Evolutionary conservation across 2,888 invertebrate genomes (phyloP), one percentile per base, ranked within the genome.

Genomic region (Torymus auratus): DNA sequence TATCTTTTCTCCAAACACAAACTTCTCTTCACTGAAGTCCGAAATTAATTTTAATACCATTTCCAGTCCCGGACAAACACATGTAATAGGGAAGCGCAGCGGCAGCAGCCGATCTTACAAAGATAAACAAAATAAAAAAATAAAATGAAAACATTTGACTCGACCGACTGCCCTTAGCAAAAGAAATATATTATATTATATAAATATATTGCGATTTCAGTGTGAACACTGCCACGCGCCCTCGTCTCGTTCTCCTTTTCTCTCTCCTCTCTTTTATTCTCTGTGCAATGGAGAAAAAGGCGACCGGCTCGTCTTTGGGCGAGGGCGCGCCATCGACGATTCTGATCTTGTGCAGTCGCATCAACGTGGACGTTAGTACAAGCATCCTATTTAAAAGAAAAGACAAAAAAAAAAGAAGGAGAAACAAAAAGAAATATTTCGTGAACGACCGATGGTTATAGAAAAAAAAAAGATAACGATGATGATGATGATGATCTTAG

Each of bases 221-320:
- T 82, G 82, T 80, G 41, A 82, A 82, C 82, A 82, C 82, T 82
- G 82, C 82, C 82, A 82, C 53, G 78, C 65, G 72, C 65, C 65
- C 78, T 71, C 68, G 80, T 70, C 53, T 41, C 41, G 41, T 41
- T 41, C 41, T 41, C 41, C 41, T 7, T 41, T 41, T 41, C 5
- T 41, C 41, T 41, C 41, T 41, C 41, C 7, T 10, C 7, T 41
- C 41, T 41, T 10, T 41, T 1, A 41, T 41, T 41, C 41, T 41
- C 41, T 41, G 41, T 41, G 41, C 41, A 41, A 67, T 23, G 14
- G 23, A 60, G 61, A 14, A 17, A 28, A 53, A 78, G 78, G 15
- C 73, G 78, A 78, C 78, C 15, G 78, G 75, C 17, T 75, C 77
- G 72, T 61, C 67, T 78, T 28, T 41, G 41, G 58, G n/a, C 80